These are phyloP conservation scores for Pipra filicauda DNA, from an alignment of 2,113 vertebrate genomes.

Conservation along the genomic window DNA sequence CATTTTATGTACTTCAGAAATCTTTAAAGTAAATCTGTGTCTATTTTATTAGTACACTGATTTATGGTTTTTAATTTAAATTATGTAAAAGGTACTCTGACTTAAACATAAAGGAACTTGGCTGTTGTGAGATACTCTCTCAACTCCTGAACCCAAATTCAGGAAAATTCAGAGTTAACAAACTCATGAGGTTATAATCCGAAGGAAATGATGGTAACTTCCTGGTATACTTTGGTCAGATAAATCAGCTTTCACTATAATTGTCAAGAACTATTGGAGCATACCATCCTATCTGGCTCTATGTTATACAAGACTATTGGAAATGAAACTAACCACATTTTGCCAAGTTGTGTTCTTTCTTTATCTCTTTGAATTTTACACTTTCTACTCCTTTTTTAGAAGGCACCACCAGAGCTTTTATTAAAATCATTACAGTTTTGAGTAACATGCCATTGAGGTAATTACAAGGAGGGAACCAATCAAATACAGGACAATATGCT, in stretches of 20 bases:
- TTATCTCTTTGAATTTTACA: not conserved
- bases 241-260: not conserved
- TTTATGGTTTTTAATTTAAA: not conserved
- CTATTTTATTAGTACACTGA: not conserved
- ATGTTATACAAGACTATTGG: not conserved
- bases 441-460: not conserved
- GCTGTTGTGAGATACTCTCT: not conserved
- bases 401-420: not conserved
- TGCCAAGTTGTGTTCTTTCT: not conserved
- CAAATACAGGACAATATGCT: not conserved
- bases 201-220: not conserved
- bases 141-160: not conserved
- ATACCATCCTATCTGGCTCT: not conserved
- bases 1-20: not conserved
- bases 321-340: not conserved
- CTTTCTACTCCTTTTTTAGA: not conserved
- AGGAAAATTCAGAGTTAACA: not conserved
- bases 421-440: not conserved
- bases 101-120: not conserved
- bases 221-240: not conserved
- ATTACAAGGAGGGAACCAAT: not conserved
- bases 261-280: not conserved
- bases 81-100: not conserved
- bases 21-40: not conserved
- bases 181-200: not conserved